Base-by-base conservation (phyloP, 2,797 vertebrate species). In the Squalus acanthias region DNA sequence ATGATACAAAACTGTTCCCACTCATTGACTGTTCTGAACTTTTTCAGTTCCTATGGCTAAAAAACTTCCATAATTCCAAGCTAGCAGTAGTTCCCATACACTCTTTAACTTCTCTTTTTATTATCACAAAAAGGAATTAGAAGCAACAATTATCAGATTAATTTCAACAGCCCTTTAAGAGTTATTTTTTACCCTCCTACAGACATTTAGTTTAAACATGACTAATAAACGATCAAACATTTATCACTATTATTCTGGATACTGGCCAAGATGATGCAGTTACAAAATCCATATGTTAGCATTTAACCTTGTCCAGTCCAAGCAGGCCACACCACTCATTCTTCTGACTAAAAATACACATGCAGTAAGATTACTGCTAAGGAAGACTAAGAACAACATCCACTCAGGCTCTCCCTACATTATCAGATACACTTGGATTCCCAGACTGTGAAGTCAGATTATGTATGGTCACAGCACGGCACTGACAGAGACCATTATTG, bases 51-150 rank as follows among this genome's bases (percentile, higher is more conserved):
- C 67, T 82, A 63, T 13, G 12, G 5, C 8, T 33, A 65, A n/a
- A 74, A 60, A 95, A 96, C 89, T 91, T 96, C 92, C 88, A 88
- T 88, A 91, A 63, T 65, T 92, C 10, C 20, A 63, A 70, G 67
- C 46, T 88, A 89, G n/a, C 4, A 70, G 67, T 26, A 53, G 26
- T 91, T 96, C 67, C 88, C 67, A 96, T 22, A 60, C 33, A 26
- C 24, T 88, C 60, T 96, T 69, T 69, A 63, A 65, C 76, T 89
- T 87, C 60, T 96, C 53, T 69, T 69, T 96, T 70, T 50, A 46
- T 15, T 70, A 26, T 3, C 3, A 26, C 33, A 92, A 57, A 65
- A 65, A 65, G 57, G 60, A 92, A 92, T 33, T 92, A 65, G 15
- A 92, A n/a, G 60, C 26, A 89, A 24, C 29, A 91, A 85, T 29